Conservation (phyloP, 1,140 invertebrate species). For the Metopolophium dirhodum region DNA sequence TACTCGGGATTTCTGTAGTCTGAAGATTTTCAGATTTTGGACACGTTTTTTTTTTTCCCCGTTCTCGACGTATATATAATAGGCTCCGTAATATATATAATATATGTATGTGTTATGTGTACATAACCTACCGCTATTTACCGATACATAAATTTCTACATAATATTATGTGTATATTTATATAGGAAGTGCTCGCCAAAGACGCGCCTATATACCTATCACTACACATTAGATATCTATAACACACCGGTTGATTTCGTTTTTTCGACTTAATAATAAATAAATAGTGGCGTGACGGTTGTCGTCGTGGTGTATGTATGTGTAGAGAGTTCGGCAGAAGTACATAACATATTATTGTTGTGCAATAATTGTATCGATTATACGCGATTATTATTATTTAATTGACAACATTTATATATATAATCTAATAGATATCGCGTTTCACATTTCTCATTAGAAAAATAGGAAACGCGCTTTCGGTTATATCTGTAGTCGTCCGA, state of each 20-base stretch:
- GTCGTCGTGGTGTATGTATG: not conserved
- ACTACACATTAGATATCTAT: not conserved
- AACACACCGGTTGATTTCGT: not conserved
- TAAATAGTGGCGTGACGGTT: not conserved
- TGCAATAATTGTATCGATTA: not conserved
- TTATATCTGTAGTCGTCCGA: not conserved
- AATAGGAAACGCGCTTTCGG: slow-evolving; percentile 1
- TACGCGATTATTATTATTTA: not conserved
- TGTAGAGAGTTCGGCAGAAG: not conserved
- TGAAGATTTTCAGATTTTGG: not conserved
- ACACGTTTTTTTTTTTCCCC: not conserved
- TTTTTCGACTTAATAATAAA: not conserved
- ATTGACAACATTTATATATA: not conserved
- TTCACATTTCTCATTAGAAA: not conserved
- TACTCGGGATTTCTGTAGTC: not conserved
- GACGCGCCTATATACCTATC: not conserved
- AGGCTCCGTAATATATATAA: too few relatives aligned
- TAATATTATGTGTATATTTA: too few relatives aligned
- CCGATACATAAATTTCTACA: too few relatives aligned
- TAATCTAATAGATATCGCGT: not conserved
- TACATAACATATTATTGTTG: not conserved
- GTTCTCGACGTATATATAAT: not conserved
- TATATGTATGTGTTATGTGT: too few relatives aligned
- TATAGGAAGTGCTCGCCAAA: not conserved
- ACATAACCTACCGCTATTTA: too few relatives aligned